Evolutionary conservation across 2,113 vertebrate genomes (phyloP), one percentile per base, ranked within the genome.

Genomic region (Xenus cinereus): DNA sequence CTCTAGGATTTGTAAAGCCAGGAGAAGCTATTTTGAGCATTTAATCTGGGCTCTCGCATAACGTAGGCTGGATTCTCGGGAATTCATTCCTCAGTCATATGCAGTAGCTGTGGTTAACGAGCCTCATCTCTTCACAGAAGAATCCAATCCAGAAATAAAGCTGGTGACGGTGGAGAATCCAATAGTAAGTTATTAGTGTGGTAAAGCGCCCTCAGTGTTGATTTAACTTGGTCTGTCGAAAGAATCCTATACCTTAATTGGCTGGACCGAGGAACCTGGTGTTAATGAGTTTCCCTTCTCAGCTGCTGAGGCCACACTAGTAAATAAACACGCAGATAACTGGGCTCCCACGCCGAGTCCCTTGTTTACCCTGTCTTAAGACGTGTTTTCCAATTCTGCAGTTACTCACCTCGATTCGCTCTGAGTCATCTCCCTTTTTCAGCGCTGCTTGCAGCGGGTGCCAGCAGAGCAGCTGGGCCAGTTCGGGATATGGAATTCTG

Each of bases 1-100:
- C 24, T 10, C 9, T 4, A 7, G 20, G 32, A 19, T 54, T 41
- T 82, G 4, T 63, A 27, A 71, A 81, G 27, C 24, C 45, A 41
- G 14, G 27, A 81, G 21, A 20, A 50, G 20, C 11, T 32, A 0
- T 21, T 84, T 35, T 30, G 27, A 28, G 32, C 1, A 10, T 53
- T 74, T 71, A 59, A 62, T 45, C n/a, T 62, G 43, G 26, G 26
- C 30, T 79, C 50, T 57, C 41, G n/a, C 27, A 35, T 57, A 35
- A 20, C 1, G 2, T 14, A 14, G 67, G 5, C 12, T 7, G 32
- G 56, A 35, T 92, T 72, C 21, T 82, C 0, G 0, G 30, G 21
- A 53, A 22, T 57, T 53, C 19, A 5, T 56, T 56, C n/a, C 41
- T 75, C 45, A 20, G 39, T 20, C n/a, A 26, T 3, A 2, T 75